Evolutionary conservation across 2,113 vertebrate species (phyloP), one percentile per base, ranked within the genome.

Genomic region (Cynoglossus semilaevis): DNA sequence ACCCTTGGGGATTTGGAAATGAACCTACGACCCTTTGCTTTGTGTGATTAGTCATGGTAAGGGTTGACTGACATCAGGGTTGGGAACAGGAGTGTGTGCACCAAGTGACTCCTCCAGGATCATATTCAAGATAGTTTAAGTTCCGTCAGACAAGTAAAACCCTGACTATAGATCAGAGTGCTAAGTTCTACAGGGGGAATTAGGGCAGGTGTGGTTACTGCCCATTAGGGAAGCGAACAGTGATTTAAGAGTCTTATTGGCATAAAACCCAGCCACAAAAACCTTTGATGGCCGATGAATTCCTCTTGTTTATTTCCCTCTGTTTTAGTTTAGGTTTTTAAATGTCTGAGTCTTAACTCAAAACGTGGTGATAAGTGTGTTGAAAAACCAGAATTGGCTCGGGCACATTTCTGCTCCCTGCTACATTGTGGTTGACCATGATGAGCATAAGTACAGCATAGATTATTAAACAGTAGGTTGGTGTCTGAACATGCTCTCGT

Each of bases 121-220:
- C 29, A 49, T 29, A 4, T 67, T 50, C 17, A 46, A 19, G 67
- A 52, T 53, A 63, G 65, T 49, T 66, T 44, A 54, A 43, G 19
- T 52, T 72, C 15, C 58, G 44, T 57, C 13, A 37, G 67, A 42
- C 51, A 66, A 56, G 64, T 17, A 46, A 45, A 61, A 34, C 22
- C 13, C 41, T 42, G 55, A 63, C 58, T 77, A 67, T 17, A 54
- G 76, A 66, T 67, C 71, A 64, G 38, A 64, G 46, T 8, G 44
- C 54, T 2, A 73, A 57, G 72, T 77, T 72, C 37, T 70, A 22
- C 47, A 29, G 43, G 51, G 61, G 70, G 66, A 72, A 68, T 58
- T 74, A 48, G 70, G 63, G 34, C 43, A 76, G 82, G 78, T 76
- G 83, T 77, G 76, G 76, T 79, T 68, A 71, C n/a, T n/a, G n/a